Conservation (phyloP, 2,113 vertebrate species). For the Lamprotornis superbus region DNA sequence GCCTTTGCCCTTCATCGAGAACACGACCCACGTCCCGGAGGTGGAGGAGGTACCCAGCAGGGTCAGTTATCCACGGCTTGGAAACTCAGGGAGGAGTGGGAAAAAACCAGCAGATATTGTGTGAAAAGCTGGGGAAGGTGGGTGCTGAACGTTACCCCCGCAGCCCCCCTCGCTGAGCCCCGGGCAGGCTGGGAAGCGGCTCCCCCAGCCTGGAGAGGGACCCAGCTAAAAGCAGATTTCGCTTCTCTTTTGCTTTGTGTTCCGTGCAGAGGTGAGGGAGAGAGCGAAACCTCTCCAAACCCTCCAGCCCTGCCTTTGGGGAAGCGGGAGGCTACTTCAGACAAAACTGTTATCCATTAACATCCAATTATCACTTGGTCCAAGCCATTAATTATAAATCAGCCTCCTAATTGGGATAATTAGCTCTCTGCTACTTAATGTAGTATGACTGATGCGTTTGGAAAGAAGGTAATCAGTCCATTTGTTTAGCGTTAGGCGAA, state of each 20-base stretch:
- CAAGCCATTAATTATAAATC: conserved; percentile 98
- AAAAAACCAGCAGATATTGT: background rate
- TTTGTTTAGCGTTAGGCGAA: conserved; percentile 74
- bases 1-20: background rate
- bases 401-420: conserved; percentile 96
- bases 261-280: background rate
- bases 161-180: background rate
- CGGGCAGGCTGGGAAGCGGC: background rate
- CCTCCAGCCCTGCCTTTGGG: conserved; percentile 34
- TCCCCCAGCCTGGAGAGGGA: background rate
- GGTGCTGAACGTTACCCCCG: background rate
- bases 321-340: conserved; percentile 63
- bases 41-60: background rate
- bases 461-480: conserved; percentile 80
- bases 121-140: background rate
- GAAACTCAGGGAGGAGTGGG: background rate
- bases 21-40: background rate
- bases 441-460: conserved; percentile 85
- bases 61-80: background rate
- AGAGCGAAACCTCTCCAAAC: background rate
- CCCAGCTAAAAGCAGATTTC: background rate
- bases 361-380: conserved; percentile 94
- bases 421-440: conserved; percentile 90
- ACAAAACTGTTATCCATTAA: conserved; percentile 97
- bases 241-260: background rate